A percentile compares a stretch with the other conserved stretches of the same genome.
phyloP scores from a whole-genome alignment of 2,113 vertebrate species.

The Arizona elegans region DNA sequence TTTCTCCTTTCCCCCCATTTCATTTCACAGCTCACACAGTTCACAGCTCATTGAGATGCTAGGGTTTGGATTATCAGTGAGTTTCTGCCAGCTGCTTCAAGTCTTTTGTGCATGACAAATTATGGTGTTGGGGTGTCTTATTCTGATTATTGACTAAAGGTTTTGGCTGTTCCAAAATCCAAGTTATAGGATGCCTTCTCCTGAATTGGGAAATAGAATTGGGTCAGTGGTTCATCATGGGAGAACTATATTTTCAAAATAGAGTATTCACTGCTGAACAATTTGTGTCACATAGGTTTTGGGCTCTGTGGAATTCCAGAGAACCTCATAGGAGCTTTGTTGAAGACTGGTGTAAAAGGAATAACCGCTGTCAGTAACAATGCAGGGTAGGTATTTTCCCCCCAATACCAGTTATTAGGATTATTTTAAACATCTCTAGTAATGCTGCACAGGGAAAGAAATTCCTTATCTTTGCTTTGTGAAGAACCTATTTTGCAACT shows the following conservation, averaged over 20 bases:
- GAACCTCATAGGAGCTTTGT: constrained; percentile 90
- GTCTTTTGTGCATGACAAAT: background rate
- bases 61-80: background rate
- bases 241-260: background rate
- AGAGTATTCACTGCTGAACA: background rate
- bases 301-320: constrained; percentile 97
- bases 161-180: background rate
- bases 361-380: constrained; percentile 97
- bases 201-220: background rate
- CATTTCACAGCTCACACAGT: background rate
- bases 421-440: background rate
- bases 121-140: background rate
- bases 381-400: constrained; percentile 82
- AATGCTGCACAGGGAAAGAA: background rate
- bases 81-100: background rate
- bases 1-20: no score
- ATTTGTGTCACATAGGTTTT: constrained; percentile 76
- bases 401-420: background rate
- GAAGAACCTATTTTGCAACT: background rate
- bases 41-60: background rate
- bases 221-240: background rate
- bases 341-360: constrained; percentile 87
- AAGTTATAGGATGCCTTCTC: background rate
- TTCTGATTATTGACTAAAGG: background rate
- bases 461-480: background rate